These are phyloP conservation scores for Oithona nana DNA, from an alignment of 2,888 invertebrate species.

Conservation along the genomic window DNA sequence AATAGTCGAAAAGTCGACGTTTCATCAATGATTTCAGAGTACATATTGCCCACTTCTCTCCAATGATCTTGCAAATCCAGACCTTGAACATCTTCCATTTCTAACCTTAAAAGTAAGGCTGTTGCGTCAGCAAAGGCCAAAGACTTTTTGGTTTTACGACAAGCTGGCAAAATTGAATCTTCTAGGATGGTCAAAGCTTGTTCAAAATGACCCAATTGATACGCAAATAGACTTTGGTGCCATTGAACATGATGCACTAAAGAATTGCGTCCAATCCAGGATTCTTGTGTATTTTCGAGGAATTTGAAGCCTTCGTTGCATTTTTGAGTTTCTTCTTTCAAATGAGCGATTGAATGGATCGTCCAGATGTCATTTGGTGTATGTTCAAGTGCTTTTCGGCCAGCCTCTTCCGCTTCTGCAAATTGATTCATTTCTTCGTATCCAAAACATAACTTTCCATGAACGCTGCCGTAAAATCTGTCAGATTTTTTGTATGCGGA, in stretches of 20 bases:
- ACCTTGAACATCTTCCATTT: not conserved
- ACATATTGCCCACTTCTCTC: not conserved
- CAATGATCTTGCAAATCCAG: not conserved
- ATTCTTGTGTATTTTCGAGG: not conserved
- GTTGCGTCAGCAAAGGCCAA: not conserved
- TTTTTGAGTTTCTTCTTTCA: not conserved
- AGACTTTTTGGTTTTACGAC: not conserved
- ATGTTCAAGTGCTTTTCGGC: not conserved
- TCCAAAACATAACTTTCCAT: slow-evolving; percentile 3
- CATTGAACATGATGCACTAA: not conserved
- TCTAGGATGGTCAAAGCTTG: not conserved
- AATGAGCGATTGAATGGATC: not conserved
- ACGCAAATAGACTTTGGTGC: not conserved
- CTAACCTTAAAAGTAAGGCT: not conserved
- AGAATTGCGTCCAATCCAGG: not conserved
- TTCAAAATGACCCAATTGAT: not conserved
- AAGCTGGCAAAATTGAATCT: not conserved
- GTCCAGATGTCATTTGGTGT: slow-evolving; percentile 4
- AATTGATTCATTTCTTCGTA: not conserved
- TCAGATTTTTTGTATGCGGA: not conserved
- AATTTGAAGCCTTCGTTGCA: not conserved
- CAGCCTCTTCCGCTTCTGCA: not conserved
- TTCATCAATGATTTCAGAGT: not conserved
- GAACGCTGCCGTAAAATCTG: not conserved
- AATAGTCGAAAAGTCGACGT: not conserved